phyloP scores from a whole-genome alignment of 37 sponge, comb jelly and placozoan genomes.

The Oscarella lobularis region DNA sequence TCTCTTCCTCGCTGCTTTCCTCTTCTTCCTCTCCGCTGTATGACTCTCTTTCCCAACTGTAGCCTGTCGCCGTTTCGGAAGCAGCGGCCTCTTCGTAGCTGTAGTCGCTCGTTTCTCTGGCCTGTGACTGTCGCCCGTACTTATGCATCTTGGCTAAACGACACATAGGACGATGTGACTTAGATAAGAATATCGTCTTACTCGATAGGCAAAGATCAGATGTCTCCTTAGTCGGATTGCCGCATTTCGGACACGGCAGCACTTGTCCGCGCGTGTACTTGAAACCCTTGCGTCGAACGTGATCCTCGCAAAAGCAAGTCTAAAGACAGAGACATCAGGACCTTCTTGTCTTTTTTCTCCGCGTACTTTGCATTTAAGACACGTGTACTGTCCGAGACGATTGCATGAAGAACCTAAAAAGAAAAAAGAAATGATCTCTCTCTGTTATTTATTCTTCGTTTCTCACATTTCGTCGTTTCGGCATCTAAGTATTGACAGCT shows the following conservation, averaged over 20 bases:
- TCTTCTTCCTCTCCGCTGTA: too few species aligned
- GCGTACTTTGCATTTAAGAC: slow-evolving; percentile 85
- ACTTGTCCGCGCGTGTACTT: slow-evolving; percentile 56
- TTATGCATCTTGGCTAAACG: too few species aligned
- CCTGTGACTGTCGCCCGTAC: too few species aligned
- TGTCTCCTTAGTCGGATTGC: slow-evolving; percentile 77
- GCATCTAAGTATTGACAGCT: slow-evolving; percentile 88
- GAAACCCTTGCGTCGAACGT: slow-evolving; percentile 90
- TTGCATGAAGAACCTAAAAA: slow-evolving; percentile 83
- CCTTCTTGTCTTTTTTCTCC: too few species aligned
- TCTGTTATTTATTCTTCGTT: background rate
- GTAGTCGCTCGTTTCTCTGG: too few species aligned
- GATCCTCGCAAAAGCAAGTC: slow-evolving; percentile 92
- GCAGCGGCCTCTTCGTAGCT: too few species aligned
- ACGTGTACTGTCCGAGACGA: slow-evolving; percentile 74
- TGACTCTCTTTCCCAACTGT: too few species aligned
- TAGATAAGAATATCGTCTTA: background rate
- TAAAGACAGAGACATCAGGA: too few species aligned
- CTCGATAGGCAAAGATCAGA: slow-evolving; percentile 85
- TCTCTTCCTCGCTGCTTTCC: too few species aligned
- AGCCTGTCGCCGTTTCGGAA: too few species aligned
- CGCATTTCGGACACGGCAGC: slow-evolving; percentile 92
- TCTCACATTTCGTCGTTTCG: slow-evolving; percentile 80
- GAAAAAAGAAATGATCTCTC: background rate
- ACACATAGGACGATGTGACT: too few species aligned